Percentiles rank a stretch among this genome's conserved stretches.
These are phyloP conservation scores for Platorchestia sp. DNA, from an alignment of 1,140 invertebrate species.

Conservation along the genomic window DNA sequence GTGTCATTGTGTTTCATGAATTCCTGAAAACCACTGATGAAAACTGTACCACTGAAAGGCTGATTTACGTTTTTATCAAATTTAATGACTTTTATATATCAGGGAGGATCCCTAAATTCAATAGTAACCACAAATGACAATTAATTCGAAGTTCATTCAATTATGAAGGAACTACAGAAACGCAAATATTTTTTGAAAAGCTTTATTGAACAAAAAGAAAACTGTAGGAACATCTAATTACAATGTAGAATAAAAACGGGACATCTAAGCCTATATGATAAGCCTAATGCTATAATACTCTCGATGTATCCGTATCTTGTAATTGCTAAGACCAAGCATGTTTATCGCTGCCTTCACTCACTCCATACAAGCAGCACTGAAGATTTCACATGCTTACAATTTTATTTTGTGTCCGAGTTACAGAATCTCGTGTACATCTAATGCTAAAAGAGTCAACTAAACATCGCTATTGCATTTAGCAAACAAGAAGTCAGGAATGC, in stretches of 20 bases:
- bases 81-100: no score
- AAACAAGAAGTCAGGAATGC: background rate
- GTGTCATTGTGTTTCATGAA: no score
- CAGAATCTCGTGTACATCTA: background rate
- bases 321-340: background rate
- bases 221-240: slow-evolving; percentile 34
- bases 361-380: background rate
- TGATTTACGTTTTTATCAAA: no score
- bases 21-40: no score
- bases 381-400: background rate
- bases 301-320: background rate
- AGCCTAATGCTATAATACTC: background rate
- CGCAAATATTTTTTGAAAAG: background rate
- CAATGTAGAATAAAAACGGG: background rate
- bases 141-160: background rate
- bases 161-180: background rate
- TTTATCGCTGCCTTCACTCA: background rate
- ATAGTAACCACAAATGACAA: no score
- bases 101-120: no score
- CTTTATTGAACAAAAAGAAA: slow-evolving; percentile 38
- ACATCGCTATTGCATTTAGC: background rate
- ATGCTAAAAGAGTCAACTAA: background rate
- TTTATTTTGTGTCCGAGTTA: background rate
- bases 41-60: no score
- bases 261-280: background rate